These are phyloP conservation scores for Drosophila lini DNA, from an alignment of 1,140 invertebrate genomes.

Conservation along the genomic window DNA sequence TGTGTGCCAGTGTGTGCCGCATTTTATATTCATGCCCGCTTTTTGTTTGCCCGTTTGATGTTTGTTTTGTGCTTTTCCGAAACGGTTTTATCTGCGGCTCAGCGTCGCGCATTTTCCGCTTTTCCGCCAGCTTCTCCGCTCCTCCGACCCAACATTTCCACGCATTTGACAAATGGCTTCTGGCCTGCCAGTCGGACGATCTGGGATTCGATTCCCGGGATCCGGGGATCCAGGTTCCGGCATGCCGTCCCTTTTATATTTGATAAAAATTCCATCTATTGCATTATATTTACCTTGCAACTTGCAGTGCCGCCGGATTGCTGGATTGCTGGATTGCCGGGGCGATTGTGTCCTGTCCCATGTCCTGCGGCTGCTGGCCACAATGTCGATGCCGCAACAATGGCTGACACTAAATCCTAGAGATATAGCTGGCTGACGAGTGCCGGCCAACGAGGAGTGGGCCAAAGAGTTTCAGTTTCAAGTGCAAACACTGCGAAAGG, in stretches of 20 bases:
- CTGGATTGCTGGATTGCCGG: constrained; percentile 27
- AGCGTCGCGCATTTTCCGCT: constrained; percentile 71
- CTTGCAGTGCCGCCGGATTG: constrained; percentile 7
- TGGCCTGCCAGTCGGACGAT: constrained; percentile 65
- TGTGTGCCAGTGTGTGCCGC: constrained; percentile 47
- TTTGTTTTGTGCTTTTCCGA: constrained; percentile 79
- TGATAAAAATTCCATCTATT: constrained; percentile 80
- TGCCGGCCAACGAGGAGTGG: background rate
- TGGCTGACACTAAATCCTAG: constrained; percentile 45
- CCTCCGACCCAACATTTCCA: constrained; percentile 26
- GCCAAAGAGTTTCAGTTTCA: constrained; percentile 19
- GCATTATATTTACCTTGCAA: constrained; percentile 76
- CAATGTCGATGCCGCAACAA: constrained; percentile 53
- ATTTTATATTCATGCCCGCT: constrained; percentile 80
- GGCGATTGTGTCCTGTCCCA: constrained; percentile 15
- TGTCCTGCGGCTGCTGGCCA: constrained; percentile 31
- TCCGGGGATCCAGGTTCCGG: constrained; percentile 25
- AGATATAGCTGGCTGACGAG: constrained; percentile 31
- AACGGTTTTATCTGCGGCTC: constrained; percentile 80
- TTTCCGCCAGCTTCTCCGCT: constrained; percentile 39
- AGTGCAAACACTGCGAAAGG: constrained; percentile 16
- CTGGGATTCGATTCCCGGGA: constrained; percentile 65
- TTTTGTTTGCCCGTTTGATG: constrained; percentile 81
- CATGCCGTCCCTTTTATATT: constrained; percentile 58
- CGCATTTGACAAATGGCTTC: constrained; percentile 81